Evolutionary conservation across 2,888 invertebrate genomes (phyloP).

Genomic region (Brenthis hecate): DNA sequence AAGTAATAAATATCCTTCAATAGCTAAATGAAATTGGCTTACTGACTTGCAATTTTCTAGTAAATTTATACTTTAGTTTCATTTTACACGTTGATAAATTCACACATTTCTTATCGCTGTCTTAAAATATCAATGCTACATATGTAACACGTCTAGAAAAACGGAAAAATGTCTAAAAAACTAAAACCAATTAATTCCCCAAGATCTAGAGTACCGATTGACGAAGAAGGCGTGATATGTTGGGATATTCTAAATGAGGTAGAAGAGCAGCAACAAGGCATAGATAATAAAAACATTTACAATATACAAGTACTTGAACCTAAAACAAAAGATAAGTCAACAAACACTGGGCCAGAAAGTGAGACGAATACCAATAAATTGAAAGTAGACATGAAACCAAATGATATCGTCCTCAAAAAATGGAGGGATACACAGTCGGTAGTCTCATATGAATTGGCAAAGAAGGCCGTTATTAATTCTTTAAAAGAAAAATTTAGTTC

Average conservation of each 20-base stretch:
- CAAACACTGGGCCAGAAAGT: slow-evolving; percentile 42
- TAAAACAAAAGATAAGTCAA: slow-evolving; percentile 52
- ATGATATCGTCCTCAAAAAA: slow-evolving; percentile 66
- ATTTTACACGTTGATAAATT: slow-evolving; percentile 14
- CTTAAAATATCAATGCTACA: neutral
- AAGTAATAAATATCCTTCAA: slow-evolving; percentile 11
- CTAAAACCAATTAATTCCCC: slow-evolving; percentile 55
- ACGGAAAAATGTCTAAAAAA: slow-evolving; percentile 50
- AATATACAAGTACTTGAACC: slow-evolving; percentile 10
- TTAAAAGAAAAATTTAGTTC: slow-evolving; percentile 69
- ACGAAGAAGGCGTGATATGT: slow-evolving; percentile 56
- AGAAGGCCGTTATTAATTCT: slow-evolving; percentile 70
- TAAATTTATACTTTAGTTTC: slow-evolving; percentile 16
- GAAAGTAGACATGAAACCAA: slow-evolving; percentile 47
- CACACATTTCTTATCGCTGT: slow-evolving; percentile 9
- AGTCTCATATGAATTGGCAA: slow-evolving; percentile 65
- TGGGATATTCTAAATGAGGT: slow-evolving; percentile 61
- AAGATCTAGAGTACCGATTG: slow-evolving; percentile 69
- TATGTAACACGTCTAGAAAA: neutral
- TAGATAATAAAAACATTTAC: neutral
- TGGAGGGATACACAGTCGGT: slow-evolving; percentile 68
- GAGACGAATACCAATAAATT: slow-evolving; percentile 36
- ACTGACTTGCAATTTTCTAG: slow-evolving; percentile 41
- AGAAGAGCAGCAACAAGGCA: neutral
- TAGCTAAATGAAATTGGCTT: slow-evolving; percentile 25